phyloP scores from a whole-genome alignment of 2,888 invertebrate species.

The Drosophila paracracens region DNA sequence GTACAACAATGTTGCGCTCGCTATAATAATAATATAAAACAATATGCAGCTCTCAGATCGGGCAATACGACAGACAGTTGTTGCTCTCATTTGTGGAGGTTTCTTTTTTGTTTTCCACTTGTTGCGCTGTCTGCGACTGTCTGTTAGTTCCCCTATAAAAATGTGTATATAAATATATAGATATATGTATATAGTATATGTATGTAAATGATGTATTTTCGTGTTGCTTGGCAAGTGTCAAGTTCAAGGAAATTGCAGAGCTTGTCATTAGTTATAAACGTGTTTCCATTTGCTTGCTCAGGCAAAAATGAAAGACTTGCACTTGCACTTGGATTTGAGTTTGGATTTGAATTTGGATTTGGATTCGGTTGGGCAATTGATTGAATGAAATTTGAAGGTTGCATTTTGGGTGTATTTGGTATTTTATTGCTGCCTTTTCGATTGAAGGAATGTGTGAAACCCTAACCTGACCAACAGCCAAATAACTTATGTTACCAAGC shows the following conservation, averaged over 20 bases:
- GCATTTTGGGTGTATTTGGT: slow-evolving; percentile 16
- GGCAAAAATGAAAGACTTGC: slow-evolving; percentile 30
- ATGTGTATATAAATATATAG: slow-evolving; percentile 25
- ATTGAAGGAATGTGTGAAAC: slow-evolving; percentile 69
- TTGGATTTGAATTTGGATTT: not conserved
- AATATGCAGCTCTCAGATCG: slow-evolving; percentile 18
- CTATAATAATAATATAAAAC: slow-evolving; percentile 25
- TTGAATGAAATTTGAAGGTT: slow-evolving; percentile 73
- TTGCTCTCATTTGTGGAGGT: slow-evolving; percentile 3
- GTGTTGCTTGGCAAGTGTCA: slow-evolving; percentile 73
- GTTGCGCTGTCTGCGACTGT: slow-evolving; percentile 44
- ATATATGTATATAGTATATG: slow-evolving; percentile 23
- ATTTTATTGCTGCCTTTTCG: slow-evolving; percentile 53
- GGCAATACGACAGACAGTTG: slow-evolving; percentile 17
- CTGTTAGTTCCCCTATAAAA: slow-evolving; percentile 32
- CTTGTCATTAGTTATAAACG: slow-evolving; percentile 62
- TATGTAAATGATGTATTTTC: slow-evolving; percentile 31
- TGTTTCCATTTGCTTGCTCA: slow-evolving; percentile 35
- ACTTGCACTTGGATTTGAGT: slow-evolving; percentile 19
- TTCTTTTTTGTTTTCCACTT: slow-evolving; percentile 29
- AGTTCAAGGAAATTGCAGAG: slow-evolving; percentile 82
- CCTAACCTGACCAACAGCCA: slow-evolving; percentile 22
- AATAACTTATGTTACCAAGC: slow-evolving; percentile 30
- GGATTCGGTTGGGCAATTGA: slow-evolving; percentile 51
- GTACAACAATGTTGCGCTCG: slow-evolving; percentile 25